Evolutionary conservation across 1,140 invertebrate species (phyloP).

Genomic region (Tribolium castaneum): DNA sequence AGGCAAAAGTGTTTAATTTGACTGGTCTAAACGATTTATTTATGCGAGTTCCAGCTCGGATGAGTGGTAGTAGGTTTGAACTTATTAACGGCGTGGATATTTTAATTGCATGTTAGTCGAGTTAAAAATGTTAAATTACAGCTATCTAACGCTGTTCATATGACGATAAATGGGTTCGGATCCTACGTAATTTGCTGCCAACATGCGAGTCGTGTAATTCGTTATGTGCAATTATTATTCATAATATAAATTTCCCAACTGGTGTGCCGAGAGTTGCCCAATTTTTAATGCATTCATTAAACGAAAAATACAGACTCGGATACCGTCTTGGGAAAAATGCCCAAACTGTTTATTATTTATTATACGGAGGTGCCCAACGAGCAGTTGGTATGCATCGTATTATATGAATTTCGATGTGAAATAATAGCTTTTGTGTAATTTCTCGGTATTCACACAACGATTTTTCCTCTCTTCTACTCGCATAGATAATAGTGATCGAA

Average conservation of each 20-base stretch:
- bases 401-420: constrained; percentile 11
- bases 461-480: background rate
- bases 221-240: constrained; percentile 24
- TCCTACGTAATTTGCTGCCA: constrained; percentile 27
- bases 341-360: constrained; percentile 6
- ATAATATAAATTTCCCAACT: constrained; percentile 16
- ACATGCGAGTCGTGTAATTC: constrained; percentile 30
- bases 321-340: background rate
- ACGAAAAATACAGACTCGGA: background rate
- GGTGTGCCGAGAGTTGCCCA: background rate
- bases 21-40: background rate
- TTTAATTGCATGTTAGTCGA: constrained; percentile 34
- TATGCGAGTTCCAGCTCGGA: background rate
- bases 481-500: background rate
- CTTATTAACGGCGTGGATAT: constrained; percentile 25
- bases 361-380: background rate
- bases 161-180: constrained; percentile 27
- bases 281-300: constrained; percentile 20
- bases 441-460: constrained; percentile 3
- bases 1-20: background rate
- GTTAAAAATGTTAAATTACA: constrained; percentile 30
- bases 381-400: background rate
- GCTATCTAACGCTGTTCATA: constrained; percentile 29
- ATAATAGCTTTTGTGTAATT: constrained; percentile 18
- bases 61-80: constrained; percentile 40